Evolutionary conservation across 2,888 invertebrate species (phyloP).

Genomic region (Incurvaria masculella): DNA sequence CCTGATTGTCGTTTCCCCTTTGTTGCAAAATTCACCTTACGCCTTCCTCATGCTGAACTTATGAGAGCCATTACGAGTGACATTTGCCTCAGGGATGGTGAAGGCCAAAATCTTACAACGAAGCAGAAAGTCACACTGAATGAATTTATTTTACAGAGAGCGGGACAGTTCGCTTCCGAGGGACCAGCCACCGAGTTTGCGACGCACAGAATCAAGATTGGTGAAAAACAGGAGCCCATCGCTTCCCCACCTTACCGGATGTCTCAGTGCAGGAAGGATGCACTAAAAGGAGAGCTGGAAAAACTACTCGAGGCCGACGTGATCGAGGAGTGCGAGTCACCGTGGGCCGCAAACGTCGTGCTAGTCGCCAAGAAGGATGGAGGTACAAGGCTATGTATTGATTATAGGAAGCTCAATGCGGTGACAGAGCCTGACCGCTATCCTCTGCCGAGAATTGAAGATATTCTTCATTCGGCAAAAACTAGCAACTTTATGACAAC

Average conservation of each 20-base stretch:
- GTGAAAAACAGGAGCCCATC: slow-evolving; percentile 22
- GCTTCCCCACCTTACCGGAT: slow-evolving; percentile 25
- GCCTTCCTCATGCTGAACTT: too few relatives aligned
- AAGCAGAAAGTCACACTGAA: too few relatives aligned
- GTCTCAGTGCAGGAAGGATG: slow-evolving; percentile 18
- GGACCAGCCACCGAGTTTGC: slow-evolving; percentile 14
- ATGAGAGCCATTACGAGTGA: too few relatives aligned
- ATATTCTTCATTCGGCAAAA: slow-evolving; percentile 21
- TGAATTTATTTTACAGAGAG: too few relatives aligned
- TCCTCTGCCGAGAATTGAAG: slow-evolving; percentile 19
- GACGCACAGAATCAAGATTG: slow-evolving; percentile 21
- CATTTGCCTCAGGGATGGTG: too few relatives aligned
- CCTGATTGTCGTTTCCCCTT: too few relatives aligned
- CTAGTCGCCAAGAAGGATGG: slow-evolving; percentile 21
- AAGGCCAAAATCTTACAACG: too few relatives aligned
- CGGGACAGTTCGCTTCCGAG: too few relatives aligned
- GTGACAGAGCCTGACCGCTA: slow-evolving; percentile 21
- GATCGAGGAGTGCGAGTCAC: slow-evolving; percentile 24
- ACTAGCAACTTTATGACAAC: slow-evolving; percentile 19
- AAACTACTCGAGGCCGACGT: slow-evolving; percentile 16
- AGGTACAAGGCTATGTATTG: slow-evolving; percentile 18
- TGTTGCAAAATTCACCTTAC: too few relatives aligned
- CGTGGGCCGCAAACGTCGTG: slow-evolving; percentile 22
- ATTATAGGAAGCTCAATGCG: slow-evolving; percentile 22
- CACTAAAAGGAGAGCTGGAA: slow-evolving; percentile 17